phyloP scores from a whole-genome alignment of 1,140 invertebrate genomes.

The Dolichoris vasculosae region DNA sequence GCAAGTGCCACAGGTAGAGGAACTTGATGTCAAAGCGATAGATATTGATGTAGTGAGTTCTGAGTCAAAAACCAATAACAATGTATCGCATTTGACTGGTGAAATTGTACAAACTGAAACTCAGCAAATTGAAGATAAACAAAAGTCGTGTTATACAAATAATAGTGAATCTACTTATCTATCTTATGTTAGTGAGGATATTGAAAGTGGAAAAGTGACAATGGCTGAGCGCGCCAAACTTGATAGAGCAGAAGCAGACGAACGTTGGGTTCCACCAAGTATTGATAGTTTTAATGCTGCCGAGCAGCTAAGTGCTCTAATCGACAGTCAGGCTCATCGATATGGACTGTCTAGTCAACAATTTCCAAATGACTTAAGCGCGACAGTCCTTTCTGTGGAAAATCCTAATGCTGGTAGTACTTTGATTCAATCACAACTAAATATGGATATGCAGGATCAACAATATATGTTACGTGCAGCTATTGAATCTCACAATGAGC shows the following conservation, averaged over 20 bases:
- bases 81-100: slow-evolving; percentile 1
- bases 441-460: slow-evolving; percentile 66
- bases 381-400: slow-evolving; percentile 61
- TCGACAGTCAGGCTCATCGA: slow-evolving; percentile 70
- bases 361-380: slow-evolving; percentile 65
- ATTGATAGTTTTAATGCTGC: slow-evolving; percentile 68
- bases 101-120: slow-evolving; percentile 35
- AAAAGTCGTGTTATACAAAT: slow-evolving; percentile 65
- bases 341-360: slow-evolving; percentile 61
- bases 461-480: slow-evolving; percentile 58
- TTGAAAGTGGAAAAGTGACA: slow-evolving; percentile 66
- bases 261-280: slow-evolving; percentile 80
- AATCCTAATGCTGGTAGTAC: slow-evolving; percentile 57
- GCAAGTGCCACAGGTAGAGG: slow-evolving; percentile 27
- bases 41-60: not conserved
- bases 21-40: not conserved
- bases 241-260: slow-evolving; percentile 76
- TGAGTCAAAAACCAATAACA: slow-evolving; percentile 30
- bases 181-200: slow-evolving; percentile 62
- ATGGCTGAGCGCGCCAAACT: slow-evolving; percentile 72
- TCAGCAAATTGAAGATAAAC: slow-evolving; percentile 64
- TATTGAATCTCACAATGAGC: slow-evolving; percentile 60
- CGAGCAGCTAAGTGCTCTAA: slow-evolving; percentile 70
- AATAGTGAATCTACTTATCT: slow-evolving; percentile 62
- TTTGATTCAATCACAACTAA: slow-evolving; percentile 65